These are phyloP conservation scores for Willisornis vidua DNA, from an alignment of 2,113 vertebrate species.

Conservation along the genomic window DNA sequence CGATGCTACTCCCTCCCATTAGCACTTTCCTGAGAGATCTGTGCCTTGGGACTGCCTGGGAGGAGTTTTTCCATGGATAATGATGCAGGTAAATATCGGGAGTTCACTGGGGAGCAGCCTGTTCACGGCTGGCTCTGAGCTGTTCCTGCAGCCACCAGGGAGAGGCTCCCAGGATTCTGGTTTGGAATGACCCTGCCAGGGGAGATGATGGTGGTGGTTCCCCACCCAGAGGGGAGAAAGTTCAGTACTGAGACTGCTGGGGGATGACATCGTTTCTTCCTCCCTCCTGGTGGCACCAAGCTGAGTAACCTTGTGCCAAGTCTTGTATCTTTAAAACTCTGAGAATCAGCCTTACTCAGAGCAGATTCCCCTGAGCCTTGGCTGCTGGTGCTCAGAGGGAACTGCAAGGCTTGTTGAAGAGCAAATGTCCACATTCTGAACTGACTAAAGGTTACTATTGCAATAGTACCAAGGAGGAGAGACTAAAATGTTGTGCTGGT, in stretches of 20 bases:
- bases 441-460: not conserved
- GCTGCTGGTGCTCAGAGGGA: not conserved
- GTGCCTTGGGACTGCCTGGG: not conserved
- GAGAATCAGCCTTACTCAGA: not conserved
- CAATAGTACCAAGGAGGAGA: not conserved
- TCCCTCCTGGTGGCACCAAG: not conserved
- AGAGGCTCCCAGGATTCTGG: not conserved
- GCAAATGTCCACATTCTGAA: not conserved
- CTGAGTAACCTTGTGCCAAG: not conserved
- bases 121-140: not conserved
- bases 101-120: not conserved
- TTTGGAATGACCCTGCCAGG: not conserved
- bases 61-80: not conserved
- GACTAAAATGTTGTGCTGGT: not conserved
- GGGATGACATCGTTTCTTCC: not conserved
- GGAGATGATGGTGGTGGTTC: not conserved
- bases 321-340: not conserved
- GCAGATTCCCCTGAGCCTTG: not conserved
- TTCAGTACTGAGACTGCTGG: not conserved
- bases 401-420: not conserved
- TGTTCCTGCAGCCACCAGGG: not conserved
- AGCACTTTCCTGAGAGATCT: not conserved
- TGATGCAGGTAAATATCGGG: not conserved
- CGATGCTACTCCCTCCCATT: not conserved
- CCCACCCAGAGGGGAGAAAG: not conserved